Percentiles rank a stretch among this genome's conserved stretches.
Conservation (phyloP, 2,113 vertebrate genomes). For the Aphyosemion australe region DNA sequence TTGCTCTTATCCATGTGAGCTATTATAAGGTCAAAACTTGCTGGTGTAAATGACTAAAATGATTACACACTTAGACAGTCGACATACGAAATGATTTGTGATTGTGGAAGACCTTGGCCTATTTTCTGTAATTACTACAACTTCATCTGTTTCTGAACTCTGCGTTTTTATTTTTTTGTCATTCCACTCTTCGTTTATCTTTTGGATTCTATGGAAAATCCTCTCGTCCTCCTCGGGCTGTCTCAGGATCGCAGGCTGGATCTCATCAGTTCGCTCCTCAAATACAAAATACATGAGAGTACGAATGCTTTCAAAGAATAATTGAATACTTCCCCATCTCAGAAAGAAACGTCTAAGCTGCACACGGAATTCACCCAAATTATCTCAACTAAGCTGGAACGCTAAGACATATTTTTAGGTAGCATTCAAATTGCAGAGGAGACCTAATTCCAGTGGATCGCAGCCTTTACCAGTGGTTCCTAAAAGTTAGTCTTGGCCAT, state of each 20-base stretch:
- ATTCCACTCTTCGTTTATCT: slow-evolving; percentile 18
- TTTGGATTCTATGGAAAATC: slow-evolving; percentile 38
- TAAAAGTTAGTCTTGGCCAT: slow-evolving; percentile 22
- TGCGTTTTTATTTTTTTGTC: slow-evolving; percentile 36
- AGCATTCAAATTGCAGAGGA: slow-evolving; percentile 25
- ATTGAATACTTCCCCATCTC: not conserved
- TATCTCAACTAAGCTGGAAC: slow-evolving; percentile 14
- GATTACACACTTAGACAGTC: slow-evolving; percentile 53
- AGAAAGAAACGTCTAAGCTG: not conserved
- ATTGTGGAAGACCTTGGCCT: slow-evolving; percentile 58
- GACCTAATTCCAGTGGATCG: slow-evolving; percentile 43
- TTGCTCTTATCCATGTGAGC: slow-evolving; percentile 31
- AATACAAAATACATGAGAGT: slow-evolving; percentile 30
- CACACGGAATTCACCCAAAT: slow-evolving; percentile 18
- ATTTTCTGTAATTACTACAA: slow-evolving; percentile 57
- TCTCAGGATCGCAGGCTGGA: slow-evolving; percentile 24
- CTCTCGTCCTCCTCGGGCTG: slow-evolving; percentile 30
- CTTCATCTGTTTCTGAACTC: slow-evolving; percentile 47
- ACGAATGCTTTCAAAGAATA: slow-evolving; percentile 18
- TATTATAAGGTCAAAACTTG: slow-evolving; percentile 50
- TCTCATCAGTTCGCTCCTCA: slow-evolving; percentile 26
- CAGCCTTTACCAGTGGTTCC: slow-evolving; percentile 43
- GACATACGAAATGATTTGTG: slow-evolving; percentile 45
- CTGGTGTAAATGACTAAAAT: slow-evolving; percentile 45
- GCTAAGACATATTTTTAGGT: slow-evolving; percentile 9